Evolutionary conservation across 23 tunicate genomes (phyloP).

Genomic region (Oikopleura vanhoeffeni): DNA sequence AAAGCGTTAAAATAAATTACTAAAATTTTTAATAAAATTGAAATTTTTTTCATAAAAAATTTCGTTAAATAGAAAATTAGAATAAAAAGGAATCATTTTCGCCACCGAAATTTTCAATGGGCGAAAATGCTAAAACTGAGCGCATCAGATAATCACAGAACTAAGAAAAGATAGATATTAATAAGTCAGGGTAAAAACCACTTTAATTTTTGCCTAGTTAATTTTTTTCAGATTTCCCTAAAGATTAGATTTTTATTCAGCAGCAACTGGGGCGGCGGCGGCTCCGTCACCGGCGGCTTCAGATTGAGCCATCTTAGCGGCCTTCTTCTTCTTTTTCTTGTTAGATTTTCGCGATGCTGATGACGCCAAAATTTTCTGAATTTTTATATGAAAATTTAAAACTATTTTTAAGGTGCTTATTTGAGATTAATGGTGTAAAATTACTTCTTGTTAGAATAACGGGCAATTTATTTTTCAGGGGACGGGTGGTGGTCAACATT

Average conservation of each 20-base stretch:
- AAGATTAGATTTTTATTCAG: neutral
- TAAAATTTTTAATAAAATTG: neutral
- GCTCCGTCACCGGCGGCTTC: slow-evolving; percentile 23
- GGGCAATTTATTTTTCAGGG: too few species aligned
- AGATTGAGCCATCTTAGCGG: slow-evolving; percentile 30
- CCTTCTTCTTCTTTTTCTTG: slow-evolving; percentile 54
- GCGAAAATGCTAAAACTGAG: neutral
- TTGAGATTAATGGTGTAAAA: too few species aligned
- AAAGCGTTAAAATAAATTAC: neutral
- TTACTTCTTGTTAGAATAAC: too few species aligned
- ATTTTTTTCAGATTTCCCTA: too few species aligned
- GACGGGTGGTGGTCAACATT: too few species aligned
- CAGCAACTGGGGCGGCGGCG: too few species aligned
- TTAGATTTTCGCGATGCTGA: slow-evolving; percentile 31
- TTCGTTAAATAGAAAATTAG: neutral
- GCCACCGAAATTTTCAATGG: neutral
- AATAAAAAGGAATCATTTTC: too few species aligned
- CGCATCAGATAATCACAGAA: neutral
- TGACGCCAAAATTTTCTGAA: slow-evolving; percentile 10
- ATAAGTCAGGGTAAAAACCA: neutral
- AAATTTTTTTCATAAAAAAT: neutral
- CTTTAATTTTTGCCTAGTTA: too few species aligned
- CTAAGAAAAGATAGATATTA: neutral
- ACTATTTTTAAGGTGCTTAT: too few species aligned
- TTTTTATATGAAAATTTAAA: too few species aligned